Evolutionary conservation across 2,888 invertebrate species (phyloP), one percentile per base, ranked within the genome.

Genomic region (Nebria brevicollis): DNA sequence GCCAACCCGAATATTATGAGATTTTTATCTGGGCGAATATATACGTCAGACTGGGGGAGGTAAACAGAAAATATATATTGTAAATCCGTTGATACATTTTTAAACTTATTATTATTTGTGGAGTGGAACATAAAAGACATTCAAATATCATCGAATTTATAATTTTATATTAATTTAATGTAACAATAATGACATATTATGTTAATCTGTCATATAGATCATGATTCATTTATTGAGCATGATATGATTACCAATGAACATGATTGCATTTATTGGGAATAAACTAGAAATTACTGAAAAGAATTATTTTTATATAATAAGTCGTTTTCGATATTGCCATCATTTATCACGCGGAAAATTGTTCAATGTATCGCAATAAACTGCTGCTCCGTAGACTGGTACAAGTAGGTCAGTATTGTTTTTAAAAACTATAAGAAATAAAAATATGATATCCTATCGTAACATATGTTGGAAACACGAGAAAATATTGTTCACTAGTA

Each of bases 11-110:
- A 70, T 70, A 70, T 54, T 54, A 54, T 26, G 70, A 70, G 70
- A 26, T 70, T 70, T 70, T 70, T 70, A 70, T 70, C 70, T 70
- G 70, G 54, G 70, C 13, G 70, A 70, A 70, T 70, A 70, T 70
- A 70, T 15, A 70, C 15, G 25, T 70, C 70, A 70, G 70, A 26
- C 34, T 4, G 34, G 34, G 34, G 34, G 34, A 34, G 11, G 20
- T 10, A n/a, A 20, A 15, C 54, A 54, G 8, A 54, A 54, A 54
- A 54, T 8, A 13, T 54, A 54, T 54, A 4, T 34, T 34, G 2
- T 15, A 70, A 26, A 13, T 70, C 26, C 4, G 70, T 70, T 70
- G 1, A 70, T 70, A 70, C 25, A 70, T 70, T 70, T 70, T 66
- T 34, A 66, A 66, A 66, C 15, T 5, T 66, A 66, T 66, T 34